A percentile compares a stretch with the other conserved stretches of the same genome.
These are phyloP conservation scores for Colletes collaris DNA, from an alignment of 2,888 invertebrate species.

Conservation along the genomic window DNA sequence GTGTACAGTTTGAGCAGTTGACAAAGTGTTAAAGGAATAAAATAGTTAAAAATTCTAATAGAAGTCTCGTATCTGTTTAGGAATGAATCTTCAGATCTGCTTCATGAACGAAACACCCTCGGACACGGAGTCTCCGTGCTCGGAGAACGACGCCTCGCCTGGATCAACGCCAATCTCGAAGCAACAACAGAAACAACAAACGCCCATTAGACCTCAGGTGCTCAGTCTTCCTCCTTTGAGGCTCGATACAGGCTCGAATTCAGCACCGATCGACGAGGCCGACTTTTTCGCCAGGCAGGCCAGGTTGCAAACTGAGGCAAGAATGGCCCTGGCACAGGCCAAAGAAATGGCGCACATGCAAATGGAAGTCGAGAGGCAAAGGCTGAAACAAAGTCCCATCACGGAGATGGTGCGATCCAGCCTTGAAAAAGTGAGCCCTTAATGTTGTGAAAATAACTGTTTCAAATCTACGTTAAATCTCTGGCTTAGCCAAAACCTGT, in stretches of 20 bases:
- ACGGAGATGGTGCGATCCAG: conserved; percentile 93
- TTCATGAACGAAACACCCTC: conserved; percentile 97
- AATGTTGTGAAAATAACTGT: too few species aligned
- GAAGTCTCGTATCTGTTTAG: conserved; percentile 81
- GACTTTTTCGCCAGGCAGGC: conserved; percentile 93
- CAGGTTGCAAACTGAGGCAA: conserved; percentile 92
- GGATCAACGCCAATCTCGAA: conserved; percentile 67
- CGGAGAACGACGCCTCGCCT: conserved; percentile 86
- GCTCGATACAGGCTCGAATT: conserved; percentile 72
- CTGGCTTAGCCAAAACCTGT: too few species aligned
- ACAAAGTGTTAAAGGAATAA: too few species aligned
- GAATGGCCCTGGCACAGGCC: conserved; percentile 94
- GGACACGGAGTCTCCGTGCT: conserved; percentile 91
- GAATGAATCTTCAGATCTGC: conserved; percentile 97
- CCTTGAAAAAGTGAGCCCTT: conserved; percentile 86
- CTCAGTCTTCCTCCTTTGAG: conserved; percentile 79
- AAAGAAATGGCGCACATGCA: conserved; percentile 96
- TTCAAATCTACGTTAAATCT: not conserved
- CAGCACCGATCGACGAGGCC: conserved; percentile 85
- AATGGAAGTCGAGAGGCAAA: conserved; percentile 92
- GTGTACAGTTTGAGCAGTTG: too few species aligned
- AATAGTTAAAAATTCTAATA: not conserved
- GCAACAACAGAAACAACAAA: conserved; percentile 62
- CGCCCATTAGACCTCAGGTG: conserved; percentile 74
- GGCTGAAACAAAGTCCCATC: conserved; percentile 90